Base-by-base conservation (phyloP, 2,888 invertebrate genomes). In the Mythimna pallens region DNA sequence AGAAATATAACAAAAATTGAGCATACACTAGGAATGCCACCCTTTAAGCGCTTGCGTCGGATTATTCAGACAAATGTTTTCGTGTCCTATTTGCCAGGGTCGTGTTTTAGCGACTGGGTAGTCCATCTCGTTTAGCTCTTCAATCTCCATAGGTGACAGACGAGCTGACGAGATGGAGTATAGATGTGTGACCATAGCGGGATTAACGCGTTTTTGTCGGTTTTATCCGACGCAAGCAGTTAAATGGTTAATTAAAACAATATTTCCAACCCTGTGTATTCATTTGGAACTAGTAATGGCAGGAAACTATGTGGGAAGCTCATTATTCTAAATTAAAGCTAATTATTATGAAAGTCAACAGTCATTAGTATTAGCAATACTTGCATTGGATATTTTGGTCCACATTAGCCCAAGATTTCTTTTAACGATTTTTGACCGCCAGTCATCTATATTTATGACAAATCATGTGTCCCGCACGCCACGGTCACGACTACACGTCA, bases 251-350 rank as follows among this genome's bases (percentile, higher is more conserved):
- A 66, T n/a, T 50, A 12, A 17, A 73, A 63, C 65, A n/a, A 17
- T 17, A 61, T 57, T 58, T 5, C 3, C 43, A 34, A 66, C 2
- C 25, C 36, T 71, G 71, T 65, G 52, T 50, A 40, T 0, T 47
- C 7, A 59, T 66, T 65, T 81, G 61, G 43, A 67, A 75, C 43
- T 69, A 43, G 4, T 62, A 12, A 71, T 79, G 71, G 66, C 69
- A 72, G 36, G 47, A 63, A 12, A 57, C 34, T 52, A 70, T 22
- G 54, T 30, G 20, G 80, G 65, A 80, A 81, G 80, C 72, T 73
- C 83, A 59, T 52, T 64, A 73, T 12, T 47, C 59, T 82, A 82
- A 63, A 73, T 63, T 82, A 78, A 65, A 69, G 62, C 65, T 63
- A 61, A 43, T 54, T 70, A 70, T 70, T 58, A 73, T 79, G 52